Conservation (phyloP, 2,888 invertebrate genomes). For the Trypoxylon attenuatum region DNA sequence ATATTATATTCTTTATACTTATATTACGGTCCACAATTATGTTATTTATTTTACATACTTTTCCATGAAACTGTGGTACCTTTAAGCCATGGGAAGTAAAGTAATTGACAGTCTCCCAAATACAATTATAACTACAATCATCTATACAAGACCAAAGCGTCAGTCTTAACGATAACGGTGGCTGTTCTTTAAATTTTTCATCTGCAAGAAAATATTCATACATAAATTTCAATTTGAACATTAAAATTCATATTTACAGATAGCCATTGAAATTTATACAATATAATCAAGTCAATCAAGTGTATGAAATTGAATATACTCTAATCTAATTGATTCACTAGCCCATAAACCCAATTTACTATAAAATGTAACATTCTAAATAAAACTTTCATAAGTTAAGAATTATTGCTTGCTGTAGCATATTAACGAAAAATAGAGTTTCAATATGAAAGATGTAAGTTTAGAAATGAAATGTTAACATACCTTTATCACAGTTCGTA, state of each 20-base stretch:
- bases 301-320: no score
- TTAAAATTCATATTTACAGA: neutral
- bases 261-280: neutral
- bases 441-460: no score
- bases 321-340: no score
- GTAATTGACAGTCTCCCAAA: constrained; percentile 92
- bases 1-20: constrained; percentile 5
- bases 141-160: constrained; percentile 88
- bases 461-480: constrained; percentile 30
- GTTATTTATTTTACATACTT: constrained; percentile 79
- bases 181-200: constrained; percentile 60
- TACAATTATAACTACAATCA: constrained; percentile 93
- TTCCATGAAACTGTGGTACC: constrained; percentile 96
- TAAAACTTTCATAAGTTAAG: no score
- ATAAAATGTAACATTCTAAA: neutral
- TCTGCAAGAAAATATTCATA: constrained; percentile 48
- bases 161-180: constrained; percentile 65
- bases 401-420: no score
- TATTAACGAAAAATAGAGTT: no score
- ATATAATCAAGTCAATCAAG: no score
- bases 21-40: no score
- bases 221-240: neutral
- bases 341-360: neutral
- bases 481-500: constrained; percentile 77
- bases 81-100: constrained; percentile 81